Percentiles rank a stretch among this genome's conserved stretches.
These are phyloP conservation scores for Epistrophe eligans DNA, from an alignment of 2,888 invertebrate genomes.

Conservation along the genomic window DNA sequence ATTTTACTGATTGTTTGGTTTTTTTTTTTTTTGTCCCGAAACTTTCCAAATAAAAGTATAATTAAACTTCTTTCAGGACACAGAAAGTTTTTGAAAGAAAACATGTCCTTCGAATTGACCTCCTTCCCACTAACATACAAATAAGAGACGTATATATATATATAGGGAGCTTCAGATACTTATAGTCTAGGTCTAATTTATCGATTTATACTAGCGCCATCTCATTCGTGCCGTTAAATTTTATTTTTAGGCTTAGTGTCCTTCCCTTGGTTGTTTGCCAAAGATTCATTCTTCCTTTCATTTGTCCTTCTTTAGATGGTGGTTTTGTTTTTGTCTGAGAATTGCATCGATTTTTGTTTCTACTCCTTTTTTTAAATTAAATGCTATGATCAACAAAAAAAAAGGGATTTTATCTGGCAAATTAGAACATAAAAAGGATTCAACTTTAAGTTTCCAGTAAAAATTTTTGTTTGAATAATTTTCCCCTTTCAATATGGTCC, in stretches of 20 bases:
- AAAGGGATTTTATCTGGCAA: background rate
- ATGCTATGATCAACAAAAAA: background rate
- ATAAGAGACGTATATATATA: background rate
- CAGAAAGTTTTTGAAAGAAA: background rate
- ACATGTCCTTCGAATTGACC: conserved; percentile 9
- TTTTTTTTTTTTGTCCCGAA: background rate
- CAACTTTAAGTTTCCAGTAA: background rate
- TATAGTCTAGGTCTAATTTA: conserved; percentile 12
- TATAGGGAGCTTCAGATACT: background rate
- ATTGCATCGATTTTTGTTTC: background rate
- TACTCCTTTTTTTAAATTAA: background rate
- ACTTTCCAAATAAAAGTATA: conserved; percentile 1
- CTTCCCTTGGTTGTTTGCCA: background rate
- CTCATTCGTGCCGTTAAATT: background rate
- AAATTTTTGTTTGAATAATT: background rate
- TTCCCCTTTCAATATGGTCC: background rate
- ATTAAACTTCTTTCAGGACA: conserved; percentile 17
- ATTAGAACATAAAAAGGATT: conserved; percentile 9
- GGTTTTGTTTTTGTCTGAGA: background rate
- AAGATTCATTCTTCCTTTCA: conserved; percentile 6
- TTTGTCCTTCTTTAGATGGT: background rate
- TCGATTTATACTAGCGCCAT: background rate
- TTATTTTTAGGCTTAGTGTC: background rate
- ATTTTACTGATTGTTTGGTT: conserved; percentile 2
- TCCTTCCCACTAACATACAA: background rate